Conservation (phyloP, 2,797 vertebrate species). For the Macropus fuliginosus region DNA sequence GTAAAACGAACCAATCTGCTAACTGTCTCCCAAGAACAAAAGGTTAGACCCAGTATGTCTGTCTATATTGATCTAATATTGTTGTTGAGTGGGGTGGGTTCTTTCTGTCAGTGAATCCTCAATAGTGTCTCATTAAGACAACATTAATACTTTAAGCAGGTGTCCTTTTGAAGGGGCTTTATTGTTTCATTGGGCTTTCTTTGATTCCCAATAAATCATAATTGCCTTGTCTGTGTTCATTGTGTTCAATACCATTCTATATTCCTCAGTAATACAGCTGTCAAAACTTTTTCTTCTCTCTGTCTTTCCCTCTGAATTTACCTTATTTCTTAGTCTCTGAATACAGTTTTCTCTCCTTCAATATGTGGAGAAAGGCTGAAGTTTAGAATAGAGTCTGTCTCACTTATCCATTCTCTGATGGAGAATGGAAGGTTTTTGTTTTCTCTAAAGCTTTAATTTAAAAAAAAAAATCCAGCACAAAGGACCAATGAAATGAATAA, state of each 20-base stretch:
- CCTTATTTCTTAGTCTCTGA: constrained; percentile 42
- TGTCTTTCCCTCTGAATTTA: constrained; percentile 15
- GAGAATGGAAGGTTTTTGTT: not conserved
- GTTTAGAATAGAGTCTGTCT: not conserved
- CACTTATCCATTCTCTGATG: constrained; percentile 1
- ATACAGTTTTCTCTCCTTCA: constrained; percentile 4
- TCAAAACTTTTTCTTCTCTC: constrained; percentile 58
- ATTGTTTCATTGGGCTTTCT: constrained; percentile 80
- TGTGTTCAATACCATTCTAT: constrained; percentile 44
- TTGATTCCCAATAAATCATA: constrained; percentile 75
- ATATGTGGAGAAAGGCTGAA: not conserved
- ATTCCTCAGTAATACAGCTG: constrained; percentile 53
- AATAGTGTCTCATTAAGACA: constrained; percentile 85
- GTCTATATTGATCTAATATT: constrained; percentile 88
- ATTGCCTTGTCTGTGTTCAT: constrained; percentile 67
- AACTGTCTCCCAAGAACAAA: constrained; percentile 86
- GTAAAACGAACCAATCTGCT: constrained; percentile 82
- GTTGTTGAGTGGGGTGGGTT: constrained; percentile 77
- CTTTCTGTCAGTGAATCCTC: constrained; percentile 81
- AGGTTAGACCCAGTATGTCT: constrained; percentile 83
- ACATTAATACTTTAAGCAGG: constrained; percentile 86
- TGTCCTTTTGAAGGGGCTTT: constrained; percentile 79
- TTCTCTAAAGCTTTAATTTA: constrained; percentile 27
- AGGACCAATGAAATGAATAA: not conserved
- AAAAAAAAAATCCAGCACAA: constrained; percentile 2